Evolutionary conservation across 35 echinoderm and acorn worm genomes (phyloP).

Genomic region (Ophioderma brevispina): DNA sequence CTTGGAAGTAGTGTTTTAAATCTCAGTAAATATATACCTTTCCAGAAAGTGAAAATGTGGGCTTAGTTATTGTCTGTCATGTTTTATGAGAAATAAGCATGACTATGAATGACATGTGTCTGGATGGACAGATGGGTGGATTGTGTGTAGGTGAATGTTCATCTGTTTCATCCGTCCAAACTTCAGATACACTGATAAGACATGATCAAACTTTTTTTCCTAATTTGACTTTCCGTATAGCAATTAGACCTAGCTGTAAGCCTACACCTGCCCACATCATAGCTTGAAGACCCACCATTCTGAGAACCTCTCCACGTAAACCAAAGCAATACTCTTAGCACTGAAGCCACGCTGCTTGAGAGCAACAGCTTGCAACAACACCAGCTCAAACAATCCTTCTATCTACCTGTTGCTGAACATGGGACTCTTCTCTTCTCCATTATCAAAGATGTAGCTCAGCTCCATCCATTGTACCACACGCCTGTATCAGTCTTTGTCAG

Average conservation of each 20-base stretch:
- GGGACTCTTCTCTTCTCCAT: constrained; percentile 76
- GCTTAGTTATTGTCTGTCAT: too few relatives aligned
- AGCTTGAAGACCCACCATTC: constrained; percentile 68
- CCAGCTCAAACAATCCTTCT: constrained; percentile 55
- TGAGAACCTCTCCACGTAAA: constrained; percentile 40
- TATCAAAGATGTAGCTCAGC: constrained; percentile 53
- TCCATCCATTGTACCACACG: constrained; percentile 83
- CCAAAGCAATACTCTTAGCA: constrained; percentile 63
- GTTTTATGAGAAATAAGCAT: too few relatives aligned
- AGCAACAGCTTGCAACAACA: constrained; percentile 69
- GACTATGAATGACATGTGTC: too few relatives aligned
- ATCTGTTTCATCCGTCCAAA: neutral
- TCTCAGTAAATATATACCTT: too few relatives aligned
- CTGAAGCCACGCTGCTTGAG: constrained; percentile 66
- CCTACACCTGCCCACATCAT: constrained; percentile 58
- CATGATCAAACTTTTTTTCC: neutral
- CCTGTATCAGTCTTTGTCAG: constrained; percentile 44
- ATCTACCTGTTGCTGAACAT: constrained; percentile 70
- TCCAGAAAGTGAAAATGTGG: too few relatives aligned
- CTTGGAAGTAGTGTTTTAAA: too few relatives aligned
- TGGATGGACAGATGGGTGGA: neutral
- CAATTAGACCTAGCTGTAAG: constrained; percentile 69
- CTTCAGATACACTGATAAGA: neutral
- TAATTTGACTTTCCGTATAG: constrained; percentile 17
- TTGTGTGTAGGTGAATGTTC: neutral